Percentiles rank a stretch among this genome's conserved stretches.
Conservation (phyloP, 1,140 invertebrate genomes). For the Wiebesia pumilae region DNA sequence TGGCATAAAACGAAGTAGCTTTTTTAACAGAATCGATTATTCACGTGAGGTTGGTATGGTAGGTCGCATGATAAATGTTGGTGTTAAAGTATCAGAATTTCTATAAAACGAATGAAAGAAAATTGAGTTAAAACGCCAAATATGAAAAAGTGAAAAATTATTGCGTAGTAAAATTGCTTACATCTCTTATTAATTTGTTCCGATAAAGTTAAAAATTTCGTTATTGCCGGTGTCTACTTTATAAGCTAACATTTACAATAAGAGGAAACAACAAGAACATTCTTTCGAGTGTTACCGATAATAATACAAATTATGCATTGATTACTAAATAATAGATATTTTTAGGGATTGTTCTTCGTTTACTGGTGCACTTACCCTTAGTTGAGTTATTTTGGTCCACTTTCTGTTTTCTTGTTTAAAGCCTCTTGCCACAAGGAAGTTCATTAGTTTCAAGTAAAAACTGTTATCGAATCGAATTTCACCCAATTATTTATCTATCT, state of each 20-base stretch:
- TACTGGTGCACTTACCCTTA: conserved; percentile 27
- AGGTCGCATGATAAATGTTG: not conserved
- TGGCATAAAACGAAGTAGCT: not conserved
- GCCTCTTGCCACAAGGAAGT: not conserved
- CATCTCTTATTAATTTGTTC: not conserved
- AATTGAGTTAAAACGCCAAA: not conserved
- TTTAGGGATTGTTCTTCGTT: conserved; percentile 15
- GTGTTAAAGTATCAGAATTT: not conserved
- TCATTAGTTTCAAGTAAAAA: not conserved
- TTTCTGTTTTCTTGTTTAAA: conserved; percentile 5
- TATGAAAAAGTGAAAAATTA: not conserved
- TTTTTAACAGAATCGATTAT: not conserved
- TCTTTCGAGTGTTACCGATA: not conserved
- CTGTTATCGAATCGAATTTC: not conserved
- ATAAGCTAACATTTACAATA: conserved; percentile 11
- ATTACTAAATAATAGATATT: not conserved
- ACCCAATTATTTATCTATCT: not conserved
- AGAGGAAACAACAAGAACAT: not conserved
- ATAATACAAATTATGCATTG: not conserved
- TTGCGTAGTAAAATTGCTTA: not conserved
- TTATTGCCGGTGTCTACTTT: not conserved
- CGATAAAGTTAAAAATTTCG: conserved; percentile 1
- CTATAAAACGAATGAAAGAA: no score
- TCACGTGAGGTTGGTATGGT: not conserved
- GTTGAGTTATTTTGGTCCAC: conserved; percentile 14